These are phyloP conservation scores for Amphiduros pacificus DNA, from an alignment of 2,888 invertebrate species.

Conservation along the genomic window DNA sequence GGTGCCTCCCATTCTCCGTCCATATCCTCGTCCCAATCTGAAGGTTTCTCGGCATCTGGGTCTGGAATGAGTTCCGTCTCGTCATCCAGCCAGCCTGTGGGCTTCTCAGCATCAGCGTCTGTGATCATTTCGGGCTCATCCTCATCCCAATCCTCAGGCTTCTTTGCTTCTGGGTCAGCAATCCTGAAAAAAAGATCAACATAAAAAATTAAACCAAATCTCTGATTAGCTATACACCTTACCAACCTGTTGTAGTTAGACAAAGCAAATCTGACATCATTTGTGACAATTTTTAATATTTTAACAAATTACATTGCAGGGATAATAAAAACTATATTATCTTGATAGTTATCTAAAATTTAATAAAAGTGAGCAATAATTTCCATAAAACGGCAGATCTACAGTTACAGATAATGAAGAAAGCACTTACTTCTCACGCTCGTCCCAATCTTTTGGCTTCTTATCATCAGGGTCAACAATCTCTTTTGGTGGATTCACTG, in stretches of 20 bases:
- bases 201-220: too few relatives aligned
- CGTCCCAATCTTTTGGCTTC: slow-evolving; percentile 94
- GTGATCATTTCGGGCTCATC: slow-evolving; percentile 86
- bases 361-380: not conserved
- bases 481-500: slow-evolving; percentile 93
- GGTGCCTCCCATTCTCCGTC: slow-evolving; percentile 99
- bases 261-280: too few relatives aligned
- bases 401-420: not conserved
- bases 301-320: too few relatives aligned
- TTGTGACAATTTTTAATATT: too few relatives aligned
- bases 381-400: not conserved
- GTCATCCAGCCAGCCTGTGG: slow-evolving; percentile 90
- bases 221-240: too few relatives aligned
- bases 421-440: slow-evolving; percentile 72
- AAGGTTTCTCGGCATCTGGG: slow-evolving; percentile 82
- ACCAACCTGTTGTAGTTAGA: too few relatives aligned
- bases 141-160: slow-evolving; percentile 96
- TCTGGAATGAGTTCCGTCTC: slow-evolving; percentile 84
- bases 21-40: slow-evolving; percentile 96
- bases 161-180: slow-evolving; percentile 81
- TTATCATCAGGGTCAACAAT: slow-evolving; percentile 85
- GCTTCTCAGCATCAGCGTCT: slow-evolving; percentile 81
- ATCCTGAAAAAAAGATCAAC: slow-evolving; percentile 62
- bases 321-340: too few relatives aligned
- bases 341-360: too few relatives aligned